Evolutionary conservation across 2,888 invertebrate species (phyloP), one percentile per base, ranked within the genome.

Genomic region (Rhynchonema sp.): DNA sequence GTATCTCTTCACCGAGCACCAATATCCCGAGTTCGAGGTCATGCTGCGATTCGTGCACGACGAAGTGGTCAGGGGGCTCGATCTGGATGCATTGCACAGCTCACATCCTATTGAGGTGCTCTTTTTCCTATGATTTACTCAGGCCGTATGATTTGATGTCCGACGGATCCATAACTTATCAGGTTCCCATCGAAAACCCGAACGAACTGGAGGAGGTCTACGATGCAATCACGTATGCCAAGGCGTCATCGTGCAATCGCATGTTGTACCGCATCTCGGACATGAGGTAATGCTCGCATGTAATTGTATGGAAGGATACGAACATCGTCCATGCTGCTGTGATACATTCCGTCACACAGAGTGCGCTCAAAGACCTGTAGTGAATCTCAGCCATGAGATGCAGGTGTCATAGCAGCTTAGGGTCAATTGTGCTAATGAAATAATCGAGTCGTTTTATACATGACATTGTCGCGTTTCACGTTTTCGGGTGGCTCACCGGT

Each of bases 21-120:
- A 89, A 57, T 91, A 89, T 74, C 91, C 91, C 0, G 87, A 91
- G 70, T 91, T 86, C 76, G 86, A 91, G 71, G 89, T 91, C 71
- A 92, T 92, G 91, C 87, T 87, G 1, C 90, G 91, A 74, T 96
- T 94, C 77, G 86, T 91, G 0, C 86, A 86, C 25, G 85, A 87
- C 69, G 86, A 85, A 65, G 84, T 87, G 68, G 84, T 85, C 55
- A 80, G 83, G 64, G 92, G 90, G 25, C 69, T 79, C 59, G 70
- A 87, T 68, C 77, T 92, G 64, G 94, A 94, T 74, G 74, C 77
- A 3, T 77, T 94, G 63, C 84, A 87, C 46, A 67, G 62, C 73
- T 90, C 89, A 52, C 94, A 96, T 78, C 90, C 96, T 0, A 91
- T 96, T 67, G 92, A 94, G 79, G 89, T 89, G 58, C n/a, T n/a